Percentiles rank a stretch among this genome's conserved stretches.
Evolutionary conservation across 2,797 vertebrate genomes (phyloP).

Genomic region (Sparidentex hasta): DNA sequence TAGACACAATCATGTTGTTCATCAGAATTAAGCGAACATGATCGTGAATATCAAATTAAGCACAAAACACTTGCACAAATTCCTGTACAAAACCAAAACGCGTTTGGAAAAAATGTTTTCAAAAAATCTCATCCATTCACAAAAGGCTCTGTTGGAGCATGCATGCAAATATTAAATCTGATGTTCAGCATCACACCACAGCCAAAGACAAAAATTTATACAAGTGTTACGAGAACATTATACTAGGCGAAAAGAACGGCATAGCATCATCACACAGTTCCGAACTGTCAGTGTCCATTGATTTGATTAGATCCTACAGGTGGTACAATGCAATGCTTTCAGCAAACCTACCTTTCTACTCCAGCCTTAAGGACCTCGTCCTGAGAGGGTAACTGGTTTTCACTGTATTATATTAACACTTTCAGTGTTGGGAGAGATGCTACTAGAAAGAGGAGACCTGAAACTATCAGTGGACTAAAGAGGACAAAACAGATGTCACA

Average conservation of each 20-base stretch:
- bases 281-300: constrained; percentile 76
- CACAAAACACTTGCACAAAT: constrained; percentile 85
- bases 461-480: constrained; percentile 80
- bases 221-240: constrained; percentile 85
- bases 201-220: constrained; percentile 86
- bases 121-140: constrained; percentile 85
- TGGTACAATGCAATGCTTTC: constrained; percentile 72
- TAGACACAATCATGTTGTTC: constrained; percentile 80
- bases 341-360: constrained; percentile 72
- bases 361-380: constrained; percentile 69
- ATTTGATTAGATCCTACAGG: constrained; percentile 70
- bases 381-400: constrained; percentile 76
- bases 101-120: constrained; percentile 71
- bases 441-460: constrained; percentile 75
- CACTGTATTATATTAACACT: constrained; percentile 75
- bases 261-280: constrained; percentile 78
- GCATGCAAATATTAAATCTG: constrained; percentile 87
- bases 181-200: constrained; percentile 86
- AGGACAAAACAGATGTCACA: constrained; percentile 81
- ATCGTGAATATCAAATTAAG: constrained; percentile 81
- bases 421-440: constrained; percentile 75
- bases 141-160: constrained; percentile 85
- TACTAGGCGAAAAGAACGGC: constrained; percentile 83
- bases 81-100: constrained; percentile 84
- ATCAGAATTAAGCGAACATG: constrained; percentile 77